These are phyloP conservation scores for Calosoma granatense DNA, from an alignment of 1,140 invertebrate species.

Conservation along the genomic window DNA sequence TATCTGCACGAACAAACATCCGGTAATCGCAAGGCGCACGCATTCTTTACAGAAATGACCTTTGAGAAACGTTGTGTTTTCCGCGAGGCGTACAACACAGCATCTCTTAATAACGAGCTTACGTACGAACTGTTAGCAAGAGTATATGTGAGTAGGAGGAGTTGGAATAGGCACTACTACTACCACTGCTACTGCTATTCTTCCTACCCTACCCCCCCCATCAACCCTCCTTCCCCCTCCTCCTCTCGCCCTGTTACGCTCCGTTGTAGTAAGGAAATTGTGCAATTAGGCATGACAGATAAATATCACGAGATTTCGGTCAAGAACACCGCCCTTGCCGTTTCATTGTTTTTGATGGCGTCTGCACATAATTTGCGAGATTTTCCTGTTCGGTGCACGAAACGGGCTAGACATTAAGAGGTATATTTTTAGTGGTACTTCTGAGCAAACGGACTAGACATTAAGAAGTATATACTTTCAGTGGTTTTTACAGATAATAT, in stretches of 20 bases:
- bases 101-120: neutral
- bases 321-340: neutral
- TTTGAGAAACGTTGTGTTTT: too few species aligned
- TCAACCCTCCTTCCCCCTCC: too few species aligned
- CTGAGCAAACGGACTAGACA: too few species aligned
- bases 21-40: neutral
- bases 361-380: neutral
- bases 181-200: too few species aligned
- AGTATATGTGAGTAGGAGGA: too few species aligned
- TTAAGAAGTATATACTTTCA: too few species aligned
- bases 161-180: too few species aligned
- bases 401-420: neutral
- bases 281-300: conserved; percentile 6
- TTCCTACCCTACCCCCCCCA: too few species aligned
- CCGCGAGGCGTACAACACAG: neutral
- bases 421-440: too few species aligned
- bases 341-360: neutral
- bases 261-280: neutral
- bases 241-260: neutral
- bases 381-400: neutral
- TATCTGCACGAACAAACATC: conserved; percentile 3
- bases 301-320: neutral
- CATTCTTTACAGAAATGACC: neutral
- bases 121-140: too few species aligned
- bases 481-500: too few species aligned